Base-by-base conservation (phyloP, 1,140 invertebrate species). In the Drosophila takahashii region DNA sequence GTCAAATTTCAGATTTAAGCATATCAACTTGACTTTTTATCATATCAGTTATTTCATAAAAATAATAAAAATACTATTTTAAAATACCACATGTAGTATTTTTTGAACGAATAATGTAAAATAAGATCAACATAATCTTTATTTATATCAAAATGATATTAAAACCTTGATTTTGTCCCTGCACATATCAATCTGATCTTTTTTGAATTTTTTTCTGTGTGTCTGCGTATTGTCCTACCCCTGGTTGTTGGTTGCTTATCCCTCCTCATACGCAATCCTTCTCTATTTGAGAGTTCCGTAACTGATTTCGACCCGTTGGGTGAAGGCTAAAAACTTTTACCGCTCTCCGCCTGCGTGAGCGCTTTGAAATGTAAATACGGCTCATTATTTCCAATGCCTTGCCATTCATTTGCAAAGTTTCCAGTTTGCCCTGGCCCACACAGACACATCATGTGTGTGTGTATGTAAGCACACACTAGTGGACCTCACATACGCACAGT, bases 361-460 rank as follows among this genome's bases (percentile, higher is more conserved):
- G 84, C 85, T 89, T 84, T 87, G 84, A 87, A 89, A 90, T 90
- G 86, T 90, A 90, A 90, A 89, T 90, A 89, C 80, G 59, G 78
- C 84, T 90, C 85, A 90, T 90, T 90, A 90, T 90, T 90, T 89
- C 67, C 81, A 71, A 90, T 85, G 65, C 77, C 65, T 64, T 61
- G 81, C 77, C 75, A 90, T 85, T 90, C 77, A 85, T 86, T 86
- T 84, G 77, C 79, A 74, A 65, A 77, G 80, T 77, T 90, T 71
- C 32, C 77, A 79, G 47, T 62, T 72, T 67, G 39, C 37, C n/a
- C 27, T 39, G 39, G n/a, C 51, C 26, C 13, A 18, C 15, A 15
- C 13, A 47, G 13, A 15, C 32, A 45, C 22, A 36, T 4, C 1
- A 16, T 22, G 22, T 22, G 22, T 22, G 22, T 22, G 22, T 22